Evolutionary conservation across 2,888 invertebrate genomes (phyloP).

Genomic region (Cecidostiba fungosa): DNA sequence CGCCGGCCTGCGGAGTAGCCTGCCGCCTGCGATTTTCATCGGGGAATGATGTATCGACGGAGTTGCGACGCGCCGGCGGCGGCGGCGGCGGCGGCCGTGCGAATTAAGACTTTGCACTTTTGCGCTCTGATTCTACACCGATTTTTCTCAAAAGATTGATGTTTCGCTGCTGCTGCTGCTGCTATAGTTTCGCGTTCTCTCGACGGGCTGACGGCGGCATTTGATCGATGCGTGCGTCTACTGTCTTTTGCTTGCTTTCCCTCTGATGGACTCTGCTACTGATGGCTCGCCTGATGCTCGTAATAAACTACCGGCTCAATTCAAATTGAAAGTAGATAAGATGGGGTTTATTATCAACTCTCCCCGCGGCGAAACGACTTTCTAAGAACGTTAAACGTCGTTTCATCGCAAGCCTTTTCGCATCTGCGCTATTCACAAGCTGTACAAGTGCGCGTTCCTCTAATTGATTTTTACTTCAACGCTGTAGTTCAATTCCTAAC

Average conservation of each 20-base stretch:
- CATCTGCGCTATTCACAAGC: neutral
- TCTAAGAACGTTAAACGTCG: neutral
- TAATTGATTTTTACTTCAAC: neutral
- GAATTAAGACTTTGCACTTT: constrained; percentile 58
- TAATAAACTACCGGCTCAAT: neutral
- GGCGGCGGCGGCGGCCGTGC: constrained; percentile 13
- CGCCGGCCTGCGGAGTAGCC: neutral
- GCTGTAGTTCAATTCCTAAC: neutral
- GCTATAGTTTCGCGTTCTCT: neutral
- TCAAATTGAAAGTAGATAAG: neutral
- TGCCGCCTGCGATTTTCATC: constrained; percentile 14
- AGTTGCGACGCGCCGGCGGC: constrained; percentile 31
- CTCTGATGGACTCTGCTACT: no score
- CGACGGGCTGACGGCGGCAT: neutral
- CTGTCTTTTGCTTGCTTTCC: no score
- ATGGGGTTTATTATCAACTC: neutral
- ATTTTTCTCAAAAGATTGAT: constrained; percentile 43
- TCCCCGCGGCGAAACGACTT: neutral
- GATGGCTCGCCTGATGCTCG: no score
- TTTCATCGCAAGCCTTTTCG: neutral
- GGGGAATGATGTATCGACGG: constrained; percentile 47
- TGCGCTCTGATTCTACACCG: constrained; percentile 37
- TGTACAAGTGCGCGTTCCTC: no score
- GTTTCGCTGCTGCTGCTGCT: neutral
- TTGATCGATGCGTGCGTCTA: no score